A percentile compares a stretch with the other conserved stretches of the same genome.
phyloP scores from a whole-genome alignment of 2,888 invertebrate species.

The Sphaerophoria rueppellii region DNA sequence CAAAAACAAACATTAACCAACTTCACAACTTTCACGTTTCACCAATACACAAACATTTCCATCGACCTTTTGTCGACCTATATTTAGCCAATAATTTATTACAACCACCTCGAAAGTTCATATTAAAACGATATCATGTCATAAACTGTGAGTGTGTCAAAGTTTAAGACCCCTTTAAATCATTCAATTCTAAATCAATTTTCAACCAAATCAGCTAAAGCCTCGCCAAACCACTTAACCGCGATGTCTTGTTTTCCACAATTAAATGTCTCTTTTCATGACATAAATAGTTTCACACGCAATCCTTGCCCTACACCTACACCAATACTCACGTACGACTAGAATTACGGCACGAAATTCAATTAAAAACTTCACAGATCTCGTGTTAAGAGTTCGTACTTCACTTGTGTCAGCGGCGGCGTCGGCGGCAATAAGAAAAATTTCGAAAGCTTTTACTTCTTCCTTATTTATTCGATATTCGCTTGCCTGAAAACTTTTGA shows the following conservation, averaged over 20 bases:
- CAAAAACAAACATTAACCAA: no score
- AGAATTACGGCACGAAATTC: conserved; percentile 68
- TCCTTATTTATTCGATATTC: conserved; percentile 3
- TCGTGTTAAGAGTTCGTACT: conserved; percentile 58
- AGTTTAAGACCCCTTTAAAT: background rate
- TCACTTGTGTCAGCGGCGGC: background rate
- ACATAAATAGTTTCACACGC: conserved; percentile 56
- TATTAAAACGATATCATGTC: no score
- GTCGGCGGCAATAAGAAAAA: background rate
- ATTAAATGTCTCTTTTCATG: conserved; percentile 33
- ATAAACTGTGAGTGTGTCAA: no score
- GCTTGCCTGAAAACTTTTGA: background rate
- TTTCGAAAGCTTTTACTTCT: background rate
- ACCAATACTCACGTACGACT: conserved; percentile 52
- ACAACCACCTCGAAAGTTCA: no score
- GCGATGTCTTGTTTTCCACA: conserved; percentile 33
- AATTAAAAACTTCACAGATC: conserved; percentile 69
- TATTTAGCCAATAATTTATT: no score
- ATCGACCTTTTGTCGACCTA: no score
- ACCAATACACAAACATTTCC: no score
- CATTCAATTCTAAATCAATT: conserved; percentile 45
- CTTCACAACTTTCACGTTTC: no score
- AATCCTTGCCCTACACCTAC: conserved; percentile 6
- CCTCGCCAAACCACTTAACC: conserved; percentile 50
- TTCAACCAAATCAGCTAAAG: conserved; percentile 29